These are phyloP conservation scores for Channa maculata DNA, from an alignment of 2,113 vertebrate genomes.

Conservation along the genomic window DNA sequence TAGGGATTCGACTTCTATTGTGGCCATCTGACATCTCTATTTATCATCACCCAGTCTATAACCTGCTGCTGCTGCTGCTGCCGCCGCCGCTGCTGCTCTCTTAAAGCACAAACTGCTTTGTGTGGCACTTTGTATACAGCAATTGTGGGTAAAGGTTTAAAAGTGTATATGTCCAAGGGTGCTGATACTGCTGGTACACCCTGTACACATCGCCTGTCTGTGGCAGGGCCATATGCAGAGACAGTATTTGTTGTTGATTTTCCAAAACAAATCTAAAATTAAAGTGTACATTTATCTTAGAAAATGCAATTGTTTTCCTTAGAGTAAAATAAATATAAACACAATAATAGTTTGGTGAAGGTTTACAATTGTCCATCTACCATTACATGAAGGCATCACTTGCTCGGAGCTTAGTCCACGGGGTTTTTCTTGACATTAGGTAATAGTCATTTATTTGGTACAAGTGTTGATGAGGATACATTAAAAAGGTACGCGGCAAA, in stretches of 20 bases:
- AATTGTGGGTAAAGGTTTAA: neutral
- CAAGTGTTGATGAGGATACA: neutral
- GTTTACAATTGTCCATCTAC: conserved; percentile 19
- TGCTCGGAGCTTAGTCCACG: neutral
- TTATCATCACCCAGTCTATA: conserved; percentile 65
- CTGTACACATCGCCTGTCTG: no score
- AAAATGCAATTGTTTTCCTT: no score
- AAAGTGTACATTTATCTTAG: no score
- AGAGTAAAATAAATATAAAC: no score
- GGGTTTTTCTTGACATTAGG: neutral
- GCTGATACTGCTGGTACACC: no score
- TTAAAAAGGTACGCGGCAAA: neutral
- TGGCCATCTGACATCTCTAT: conserved; percentile 69
- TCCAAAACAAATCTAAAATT: no score
- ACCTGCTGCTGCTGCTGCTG: conserved; percentile 35
- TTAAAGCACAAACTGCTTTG: conserved; percentile 32
- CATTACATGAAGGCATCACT: neutral
- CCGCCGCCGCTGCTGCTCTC: neutral
- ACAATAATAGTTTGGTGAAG: neutral
- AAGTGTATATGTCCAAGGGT: neutral
- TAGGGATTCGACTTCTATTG: conserved; percentile 64
- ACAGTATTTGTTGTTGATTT: no score
- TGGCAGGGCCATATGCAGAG: no score
- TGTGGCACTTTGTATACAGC: conserved; percentile 29
- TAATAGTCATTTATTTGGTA: neutral